phyloP scores from a whole-genome alignment of 2,797 vertebrate genomes.

The Pantherophis vulpinus region DNA sequence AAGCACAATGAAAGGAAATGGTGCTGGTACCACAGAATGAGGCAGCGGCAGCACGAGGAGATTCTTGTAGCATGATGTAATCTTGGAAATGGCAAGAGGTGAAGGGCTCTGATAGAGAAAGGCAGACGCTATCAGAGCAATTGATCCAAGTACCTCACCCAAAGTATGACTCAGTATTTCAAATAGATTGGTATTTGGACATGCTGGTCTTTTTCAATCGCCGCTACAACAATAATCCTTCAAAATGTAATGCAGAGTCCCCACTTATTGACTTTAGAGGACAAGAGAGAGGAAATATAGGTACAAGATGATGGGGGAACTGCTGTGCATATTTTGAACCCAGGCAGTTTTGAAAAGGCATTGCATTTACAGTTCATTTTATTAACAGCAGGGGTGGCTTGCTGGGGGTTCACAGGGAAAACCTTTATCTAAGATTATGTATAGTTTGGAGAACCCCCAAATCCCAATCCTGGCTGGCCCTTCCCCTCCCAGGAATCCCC shows the following conservation, averaged over 20 bases:
- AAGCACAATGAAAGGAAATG: constrained; percentile 53
- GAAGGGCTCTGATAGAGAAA: neutral
- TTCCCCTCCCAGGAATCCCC: no score
- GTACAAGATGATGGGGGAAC: neutral
- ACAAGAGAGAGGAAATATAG: neutral
- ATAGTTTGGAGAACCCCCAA: no score
- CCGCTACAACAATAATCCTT: neutral
- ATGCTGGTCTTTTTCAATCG: neutral
- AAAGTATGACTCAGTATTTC: neutral
- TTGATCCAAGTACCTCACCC: neutral
- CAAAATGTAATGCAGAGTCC: neutral
- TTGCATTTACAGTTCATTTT: neutral
- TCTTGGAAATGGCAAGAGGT: constrained; percentile 32
- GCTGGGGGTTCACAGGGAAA: no score
- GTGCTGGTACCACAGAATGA: constrained; percentile 31
- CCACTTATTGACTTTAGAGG: neutral
- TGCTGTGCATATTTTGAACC: neutral
- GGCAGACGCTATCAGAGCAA: neutral
- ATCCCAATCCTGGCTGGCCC: no score
- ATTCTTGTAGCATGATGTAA: constrained; percentile 17
- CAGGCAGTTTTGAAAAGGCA: neutral
- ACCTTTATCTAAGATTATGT: no score
- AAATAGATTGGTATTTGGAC: neutral
- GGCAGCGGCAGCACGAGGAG: constrained; percentile 3
- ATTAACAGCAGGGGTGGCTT: neutral